Percentiles rank a stretch among this genome's conserved stretches.
Evolutionary conservation across 2,113 vertebrate species (phyloP).

Genomic region (Mobula hypostoma): DNA sequence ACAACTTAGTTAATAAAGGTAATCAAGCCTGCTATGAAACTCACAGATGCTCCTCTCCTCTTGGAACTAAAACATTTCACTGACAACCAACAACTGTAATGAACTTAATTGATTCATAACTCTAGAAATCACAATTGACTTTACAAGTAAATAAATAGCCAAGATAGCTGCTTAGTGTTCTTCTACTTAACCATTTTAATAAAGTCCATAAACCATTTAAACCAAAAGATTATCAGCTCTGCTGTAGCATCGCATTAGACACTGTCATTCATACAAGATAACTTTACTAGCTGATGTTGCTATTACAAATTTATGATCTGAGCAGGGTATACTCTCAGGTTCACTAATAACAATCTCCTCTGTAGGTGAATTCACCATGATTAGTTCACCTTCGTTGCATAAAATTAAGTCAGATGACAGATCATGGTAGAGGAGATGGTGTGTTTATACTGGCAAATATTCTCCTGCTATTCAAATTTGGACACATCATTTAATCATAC

Average conservation of each 20-base stretch:
- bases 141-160: neutral
- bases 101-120: neutral
- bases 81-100: neutral
- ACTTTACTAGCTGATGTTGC: neutral
- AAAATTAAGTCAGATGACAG: neutral
- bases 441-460: neutral
- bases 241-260: neutral
- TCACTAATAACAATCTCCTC: neutral
- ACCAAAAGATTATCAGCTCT: neutral
- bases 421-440: neutral
- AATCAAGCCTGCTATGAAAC: neutral
- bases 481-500: neutral
- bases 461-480: neutral
- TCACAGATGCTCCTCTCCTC: neutral
- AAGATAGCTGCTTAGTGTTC: neutral
- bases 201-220: neutral
- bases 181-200: neutral
- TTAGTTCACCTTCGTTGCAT: neutral
- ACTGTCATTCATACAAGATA: neutral
- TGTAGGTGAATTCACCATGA: neutral
- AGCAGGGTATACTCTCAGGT: neutral
- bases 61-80: neutral
- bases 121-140: neutral
- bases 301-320: neutral
- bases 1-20: neutral